Evolutionary conservation across 2,888 invertebrate species (phyloP), one percentile per base, ranked within the genome.

Genomic region (Rotaria magnacalcarata): DNA sequence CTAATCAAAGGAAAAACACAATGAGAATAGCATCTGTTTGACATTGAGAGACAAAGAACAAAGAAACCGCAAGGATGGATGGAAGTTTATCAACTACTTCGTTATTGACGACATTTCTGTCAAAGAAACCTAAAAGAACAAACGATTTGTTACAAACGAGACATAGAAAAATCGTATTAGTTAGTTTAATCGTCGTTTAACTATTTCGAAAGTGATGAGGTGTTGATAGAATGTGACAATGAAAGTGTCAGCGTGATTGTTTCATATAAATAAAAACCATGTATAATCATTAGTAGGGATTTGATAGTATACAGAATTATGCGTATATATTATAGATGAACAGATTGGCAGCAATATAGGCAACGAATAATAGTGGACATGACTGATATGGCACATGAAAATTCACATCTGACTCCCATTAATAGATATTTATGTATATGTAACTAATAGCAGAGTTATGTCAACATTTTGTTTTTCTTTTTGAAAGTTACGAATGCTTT

Each of bases 21-120:
- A 67, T 67, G 67, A 67, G 34, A 67, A 67, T 27, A 41, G 19
- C 67, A 67, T 67, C 67, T 67, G 67, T 67, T 67, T 67, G 67
- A 67, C 67, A 67, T 67, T 67, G 67, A 67, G 34, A 67, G 34
- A 67, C 34, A 41, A 27, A 67, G 16, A 34, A 34, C 6, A 67
- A 67, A 41, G 34, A 24, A 67, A 14, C 60, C 2, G n/a, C n/a
- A 34, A 19, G 34, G 34, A 67, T 19, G 16, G 14, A 67, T 19
- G 34, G 34, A 67, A 67, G 67, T 67, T 41, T 67, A 67, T 67
- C 67, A 67, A 14, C 34, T 4, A 67, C 27, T 19, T 16, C 27
- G 67, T 34, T 41, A 41, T 34, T 67, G 67, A 67, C 67, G 34
- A 67, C 34, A 41, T 67, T 67, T 27, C 16, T 67, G 14, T 14